Percentiles rank a stretch among this genome's conserved stretches.
phyloP scores from a whole-genome alignment of 2,113 vertebrate genomes.

The Picathartes gymnocephalus region DNA sequence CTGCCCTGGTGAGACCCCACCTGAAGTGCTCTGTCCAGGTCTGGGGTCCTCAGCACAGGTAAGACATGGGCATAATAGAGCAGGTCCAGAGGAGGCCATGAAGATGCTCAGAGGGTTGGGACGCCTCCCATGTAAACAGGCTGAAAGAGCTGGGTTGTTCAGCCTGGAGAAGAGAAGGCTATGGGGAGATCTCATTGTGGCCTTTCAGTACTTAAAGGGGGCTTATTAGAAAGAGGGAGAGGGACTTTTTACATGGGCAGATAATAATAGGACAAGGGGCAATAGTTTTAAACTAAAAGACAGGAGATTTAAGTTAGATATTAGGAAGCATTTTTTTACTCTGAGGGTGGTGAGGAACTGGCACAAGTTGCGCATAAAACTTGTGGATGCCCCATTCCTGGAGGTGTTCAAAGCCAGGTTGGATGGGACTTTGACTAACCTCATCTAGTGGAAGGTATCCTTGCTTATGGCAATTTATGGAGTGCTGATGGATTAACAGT shows the following conservation, averaged over 20 bases:
- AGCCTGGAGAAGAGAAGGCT: background rate
- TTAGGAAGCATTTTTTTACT: background rate
- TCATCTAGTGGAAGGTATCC: background rate
- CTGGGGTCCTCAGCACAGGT: background rate
- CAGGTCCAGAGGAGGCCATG: background rate
- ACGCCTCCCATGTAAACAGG: fast-evolving
- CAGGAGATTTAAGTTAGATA: background rate
- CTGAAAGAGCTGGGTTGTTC: background rate
- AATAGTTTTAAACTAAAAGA: background rate
- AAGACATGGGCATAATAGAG: fast-evolving
- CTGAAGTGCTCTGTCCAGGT: background rate
- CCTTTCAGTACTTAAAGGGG: background rate
- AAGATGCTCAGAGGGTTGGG: background rate
- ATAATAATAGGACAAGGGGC: background rate
- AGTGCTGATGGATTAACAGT: background rate
- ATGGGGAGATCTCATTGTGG: background rate
- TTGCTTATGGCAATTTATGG: background rate
- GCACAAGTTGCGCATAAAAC: background rate
- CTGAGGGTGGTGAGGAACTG: background rate
- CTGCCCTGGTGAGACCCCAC: background rate
- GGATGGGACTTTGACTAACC: background rate
- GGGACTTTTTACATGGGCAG: background rate
- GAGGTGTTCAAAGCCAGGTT: background rate
- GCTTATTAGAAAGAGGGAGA: background rate
- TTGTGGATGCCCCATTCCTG: background rate